Evolutionary conservation across 2,113 vertebrate genomes (phyloP).

Genomic region (human): GRCh38 chr9:95225501-95226000

Average conservation of each 20-base stretch:
- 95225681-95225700: constrained; percentile 62
- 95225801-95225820: constrained; percentile 51
- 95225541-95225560: constrained; percentile 79
- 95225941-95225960: background rate
- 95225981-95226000: background rate
- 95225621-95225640: constrained; percentile 80
- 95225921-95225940: background rate
- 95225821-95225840: background rate
- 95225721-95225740: constrained; percentile 60
- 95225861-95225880: background rate
- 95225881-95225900: constrained; percentile 20
- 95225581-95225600: constrained; percentile 71
- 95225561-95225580: constrained; percentile 74
- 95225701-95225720: constrained; percentile 50
- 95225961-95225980: background rate
- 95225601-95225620: constrained; percentile 77
- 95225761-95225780: background rate
- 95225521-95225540: constrained; percentile 74
- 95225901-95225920: background rate
- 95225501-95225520: constrained; percentile 72
- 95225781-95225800: background rate
- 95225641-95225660: constrained; percentile 79
- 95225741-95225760: background rate
- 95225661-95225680: constrained; percentile 55
- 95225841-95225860: constrained; percentile 44